Evolutionary conservation across 2,888 invertebrate genomes (phyloP), one percentile per base, ranked within the genome.

Genomic region (Schizotus pectinicornis): DNA sequence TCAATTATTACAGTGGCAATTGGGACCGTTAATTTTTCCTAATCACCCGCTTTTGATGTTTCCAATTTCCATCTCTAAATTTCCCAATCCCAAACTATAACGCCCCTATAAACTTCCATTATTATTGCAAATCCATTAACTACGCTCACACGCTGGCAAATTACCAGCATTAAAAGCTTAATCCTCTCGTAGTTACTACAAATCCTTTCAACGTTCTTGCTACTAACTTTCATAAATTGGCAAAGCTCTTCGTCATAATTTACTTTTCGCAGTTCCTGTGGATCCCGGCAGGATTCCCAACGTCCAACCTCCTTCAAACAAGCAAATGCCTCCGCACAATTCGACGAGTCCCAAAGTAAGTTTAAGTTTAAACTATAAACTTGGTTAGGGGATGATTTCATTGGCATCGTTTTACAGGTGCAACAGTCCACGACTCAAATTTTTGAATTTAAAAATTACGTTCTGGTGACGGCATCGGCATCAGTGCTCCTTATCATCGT

Each of bases 211-310:
- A 22, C 22, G 22, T 22, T 22, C 22, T 22, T 22, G 22, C 22
- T 22, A 3, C 22, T 3, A 22, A 22, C 22, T 22, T 22, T 5
- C 22, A 22, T 22, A 14, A 7, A 3, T 2, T 11, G 6, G 2
- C 7, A 38, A 38, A 2, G 1, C 38, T 3, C 13, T 14, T n/a
- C 9, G 6, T 36, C 1, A 9, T 14, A 22, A 12, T 5, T 35
- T 1, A 9, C 31, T 55, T 9, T 39, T 73, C 70, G 39, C 65
- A 75, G 76, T 75, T 54, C 71, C 74, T 42, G 63, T 72, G 35
- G 67, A 67, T 57, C 71, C 76, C 3, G 69, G 71, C n/a, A 63
- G 65, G 47, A 76, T 76, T 48, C 71, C 74, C 48, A 73, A 73
- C 56, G 74, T 76, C 31, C 67, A 73, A 37, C 75, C 75, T 12